phyloP scores from a whole-genome alignment of 2,888 invertebrate species.

The Drosophila kanekoi region DNA sequence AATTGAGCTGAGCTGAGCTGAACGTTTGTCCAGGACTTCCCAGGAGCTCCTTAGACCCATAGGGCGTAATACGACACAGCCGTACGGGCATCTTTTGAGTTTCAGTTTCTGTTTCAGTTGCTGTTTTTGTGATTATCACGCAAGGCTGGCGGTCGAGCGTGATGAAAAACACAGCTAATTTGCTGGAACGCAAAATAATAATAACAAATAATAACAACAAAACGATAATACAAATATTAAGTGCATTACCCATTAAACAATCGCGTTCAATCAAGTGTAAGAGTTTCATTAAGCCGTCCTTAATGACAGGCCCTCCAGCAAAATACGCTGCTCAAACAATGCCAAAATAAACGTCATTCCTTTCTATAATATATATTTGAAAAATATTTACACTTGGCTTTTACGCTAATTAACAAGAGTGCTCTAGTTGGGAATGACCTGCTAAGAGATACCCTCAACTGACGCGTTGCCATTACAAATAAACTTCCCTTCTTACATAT shows the following conservation, averaged over 20 bases:
- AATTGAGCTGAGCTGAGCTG: slow-evolving; percentile 16
- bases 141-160: slow-evolving; percentile 34
- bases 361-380: not conserved
- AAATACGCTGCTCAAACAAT: not conserved
- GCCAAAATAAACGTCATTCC: slow-evolving; percentile 1
- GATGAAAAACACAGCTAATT: slow-evolving; percentile 32
- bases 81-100: slow-evolving; percentile 3
- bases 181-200: slow-evolving; percentile 38
- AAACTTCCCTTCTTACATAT: no score
- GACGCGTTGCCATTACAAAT: no score
- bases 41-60: not conserved
- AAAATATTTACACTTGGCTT: no score
- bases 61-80: slow-evolving; percentile 2
- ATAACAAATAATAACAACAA: slow-evolving; percentile 30
- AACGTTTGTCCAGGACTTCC: not conserved
- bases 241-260: slow-evolving; percentile 22
- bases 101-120: slow-evolving; percentile 27
- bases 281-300: not conserved
- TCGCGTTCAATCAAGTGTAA: slow-evolving; percentile 20
- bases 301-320: slow-evolving; percentile 27
- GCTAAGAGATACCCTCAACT: no score
- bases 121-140: slow-evolving; percentile 46
- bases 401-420: no score
- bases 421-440: no score
- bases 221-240: slow-evolving; percentile 1